phyloP scores from a whole-genome alignment of 2,113 vertebrate species.

The Gobius niger region DNA sequence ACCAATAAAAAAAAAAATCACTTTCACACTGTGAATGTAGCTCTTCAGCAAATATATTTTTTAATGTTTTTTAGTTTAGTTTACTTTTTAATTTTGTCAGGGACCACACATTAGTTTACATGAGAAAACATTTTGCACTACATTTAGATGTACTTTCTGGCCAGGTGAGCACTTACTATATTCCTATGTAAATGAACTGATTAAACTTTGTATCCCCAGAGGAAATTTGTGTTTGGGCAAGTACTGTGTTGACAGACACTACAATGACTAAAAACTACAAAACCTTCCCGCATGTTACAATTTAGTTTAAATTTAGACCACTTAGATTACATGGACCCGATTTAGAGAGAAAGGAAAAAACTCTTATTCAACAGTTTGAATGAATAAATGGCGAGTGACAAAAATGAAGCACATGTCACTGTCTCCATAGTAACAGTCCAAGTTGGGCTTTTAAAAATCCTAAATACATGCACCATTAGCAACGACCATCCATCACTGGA shows the following conservation, averaged over 20 bases:
- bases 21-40: not conserved
- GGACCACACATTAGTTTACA: too few species aligned
- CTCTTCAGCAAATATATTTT: not conserved
- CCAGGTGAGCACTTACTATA: not conserved
- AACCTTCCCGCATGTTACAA: too few species aligned
- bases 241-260: not conserved
- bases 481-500: conserved; percentile 67
- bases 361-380: not conserved
- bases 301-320: too few species aligned
- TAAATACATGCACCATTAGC: conserved; percentile 75
- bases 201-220: not conserved
- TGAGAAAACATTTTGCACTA: too few species aligned
- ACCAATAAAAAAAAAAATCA: not conserved
- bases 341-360: too few species aligned
- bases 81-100: not conserved
- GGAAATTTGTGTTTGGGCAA: not conserved
- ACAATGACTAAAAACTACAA: not conserved
- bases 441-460: conserved; percentile 67
- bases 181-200: not conserved
- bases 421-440: conserved; percentile 57
- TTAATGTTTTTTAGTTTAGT: not conserved
- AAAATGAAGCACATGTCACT: conserved; percentile 73
- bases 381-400: conserved; percentile 29
- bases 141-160: too few species aligned
- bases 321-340: too few species aligned